Conservation (phyloP, 2,797 vertebrate species). For the Anisognathus igniventris region DNA sequence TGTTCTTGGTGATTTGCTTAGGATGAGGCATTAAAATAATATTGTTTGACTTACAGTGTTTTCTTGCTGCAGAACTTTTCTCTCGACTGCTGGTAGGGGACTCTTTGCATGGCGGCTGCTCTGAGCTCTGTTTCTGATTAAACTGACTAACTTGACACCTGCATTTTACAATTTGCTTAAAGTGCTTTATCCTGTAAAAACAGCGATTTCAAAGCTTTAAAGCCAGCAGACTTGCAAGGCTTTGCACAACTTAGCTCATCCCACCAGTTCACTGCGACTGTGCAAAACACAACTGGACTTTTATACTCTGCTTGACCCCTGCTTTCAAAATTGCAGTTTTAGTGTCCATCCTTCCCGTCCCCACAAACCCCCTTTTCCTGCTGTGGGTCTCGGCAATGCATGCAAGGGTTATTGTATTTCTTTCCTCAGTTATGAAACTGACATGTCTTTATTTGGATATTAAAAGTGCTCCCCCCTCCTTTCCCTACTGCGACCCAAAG, state of each 20-base stretch:
- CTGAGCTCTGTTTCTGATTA: slow-evolving; percentile 61
- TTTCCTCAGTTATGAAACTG: slow-evolving; percentile 3
- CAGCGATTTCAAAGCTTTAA: slow-evolving; percentile 41
- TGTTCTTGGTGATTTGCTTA: neutral
- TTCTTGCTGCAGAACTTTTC: slow-evolving; percentile 41
- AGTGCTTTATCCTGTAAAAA: slow-evolving; percentile 61
- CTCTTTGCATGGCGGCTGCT: neutral
- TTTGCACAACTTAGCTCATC: slow-evolving; percentile 40
- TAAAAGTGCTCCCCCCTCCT: slow-evolving; percentile 37
- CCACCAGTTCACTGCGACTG: neutral
- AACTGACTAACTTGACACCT: slow-evolving; percentile 46
- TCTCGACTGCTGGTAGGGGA: neutral
- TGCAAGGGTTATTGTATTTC: accelerated
- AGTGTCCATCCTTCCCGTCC: neutral
- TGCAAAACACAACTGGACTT: neutral
- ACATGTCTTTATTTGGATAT: slow-evolving; percentile 62
- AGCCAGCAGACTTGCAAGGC: slow-evolving; percentile 22
- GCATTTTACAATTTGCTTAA: slow-evolving; percentile 54
- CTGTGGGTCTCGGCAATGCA: neutral
- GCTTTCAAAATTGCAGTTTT: neutral
- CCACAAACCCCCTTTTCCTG: neutral
- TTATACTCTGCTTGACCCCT: neutral
- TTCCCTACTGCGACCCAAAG: slow-evolving; percentile 47
- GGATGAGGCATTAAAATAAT: neutral
- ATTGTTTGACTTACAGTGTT: neutral